A percentile compares a stretch with the other conserved stretches of the same genome.
Conservation (phyloP, 2,888 invertebrate genomes). For the Gibbula magus region DNA sequence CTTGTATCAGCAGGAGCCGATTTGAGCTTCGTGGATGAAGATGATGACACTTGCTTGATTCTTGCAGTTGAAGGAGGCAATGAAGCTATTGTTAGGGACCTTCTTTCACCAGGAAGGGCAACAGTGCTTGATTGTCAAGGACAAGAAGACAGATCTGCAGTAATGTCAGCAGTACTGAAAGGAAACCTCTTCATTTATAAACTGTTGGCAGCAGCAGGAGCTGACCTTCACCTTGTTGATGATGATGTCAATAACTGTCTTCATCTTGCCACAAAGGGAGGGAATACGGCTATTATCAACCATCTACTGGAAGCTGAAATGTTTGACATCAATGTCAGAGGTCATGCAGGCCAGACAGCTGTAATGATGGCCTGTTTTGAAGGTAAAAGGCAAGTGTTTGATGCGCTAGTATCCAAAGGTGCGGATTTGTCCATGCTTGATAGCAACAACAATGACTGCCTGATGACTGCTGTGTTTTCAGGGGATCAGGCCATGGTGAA, state of each 20-base stretch:
- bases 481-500: background rate
- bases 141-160: background rate
- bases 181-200: background rate
- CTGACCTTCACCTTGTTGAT: background rate
- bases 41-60: background rate
- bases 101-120: background rate
- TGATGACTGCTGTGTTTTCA: background rate
- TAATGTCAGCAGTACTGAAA: background rate
- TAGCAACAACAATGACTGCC: background rate
- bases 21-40: background rate
- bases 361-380: background rate
- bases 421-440: background rate
- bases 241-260: background rate
- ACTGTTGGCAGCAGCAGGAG: background rate
- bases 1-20: background rate
- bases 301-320: background rate
- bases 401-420: background rate
- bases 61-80: background rate
- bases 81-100: background rate
- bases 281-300: background rate
- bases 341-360: background rate
- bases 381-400: background rate
- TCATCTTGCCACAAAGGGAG: background rate
- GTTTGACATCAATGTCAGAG: background rate
- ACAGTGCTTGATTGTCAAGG: background rate